Base-by-base conservation (phyloP, 2,888 invertebrate species). In the Quadroppia sp. region DNA sequence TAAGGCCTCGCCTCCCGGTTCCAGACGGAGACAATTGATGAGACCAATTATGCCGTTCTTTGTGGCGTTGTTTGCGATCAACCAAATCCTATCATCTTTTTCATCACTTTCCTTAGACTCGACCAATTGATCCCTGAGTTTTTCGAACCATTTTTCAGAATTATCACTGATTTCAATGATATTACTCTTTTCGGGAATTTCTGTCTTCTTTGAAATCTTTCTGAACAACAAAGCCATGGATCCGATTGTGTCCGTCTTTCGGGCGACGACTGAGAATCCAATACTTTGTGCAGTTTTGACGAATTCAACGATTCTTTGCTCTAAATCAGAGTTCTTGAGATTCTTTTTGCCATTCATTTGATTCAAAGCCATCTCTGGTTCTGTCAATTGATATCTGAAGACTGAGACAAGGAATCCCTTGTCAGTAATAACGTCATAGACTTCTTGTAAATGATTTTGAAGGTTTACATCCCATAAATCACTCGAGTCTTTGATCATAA, bases 21-120 rank as follows among this genome's bases (percentile, higher is more conserved):
- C n/a, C n/a, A n/a, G n/a, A n/a, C n/a, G n/a, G n/a, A n/a, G 86
- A 82, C 98, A 99, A 81, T 93, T 90, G 80, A 90, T 88, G 81
- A 98, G 86, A 61, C 98, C 98, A 74, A 95, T 85, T 77, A 92
- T 85, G 17, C 98, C 97, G 81, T 87, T 86, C 40, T 86, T 82
- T 4, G 81, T 78, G 11, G 36, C 23, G 56, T 88, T 88, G 80
- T 88, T 86, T 75, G 89, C 86, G 73, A 90, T 87, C 61, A 85
- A 77, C 85, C 85, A 85, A 42, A 85, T 78, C n/a, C n/a, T 71
- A 4, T 74, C 75, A 9, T 17, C 40, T 17, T 71, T 42, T 4
- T 50, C 28, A 36, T 50, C 64, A 20, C 40, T 40, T 17, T 59
- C 72, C 25, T 61, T 67, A 23, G 17, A 23, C 15, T 67, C 67